Base-by-base conservation (phyloP, 1,140 invertebrate species). In the Psilanteris sp. region DNA sequence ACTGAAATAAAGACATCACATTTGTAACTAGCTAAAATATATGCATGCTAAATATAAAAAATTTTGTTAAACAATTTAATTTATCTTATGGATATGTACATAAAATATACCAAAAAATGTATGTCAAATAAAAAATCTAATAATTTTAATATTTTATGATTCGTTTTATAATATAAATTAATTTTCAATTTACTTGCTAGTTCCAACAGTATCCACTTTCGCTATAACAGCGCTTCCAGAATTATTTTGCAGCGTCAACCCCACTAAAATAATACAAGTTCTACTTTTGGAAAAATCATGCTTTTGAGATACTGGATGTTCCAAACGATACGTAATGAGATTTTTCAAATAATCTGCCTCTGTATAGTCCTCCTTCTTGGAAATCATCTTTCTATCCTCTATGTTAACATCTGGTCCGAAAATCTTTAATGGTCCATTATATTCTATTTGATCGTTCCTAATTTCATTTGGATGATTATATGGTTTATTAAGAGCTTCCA, bases 371-470 rank as follows among this genome's bases (percentile, higher is more conserved):
- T 87, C 81, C 10, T 82, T 85, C 24, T 72, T 81, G 1, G 62
- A 6, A 9, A 75, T 9, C 7, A 32, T 50, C 13, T 32, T 77
- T 8, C 73, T 34, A 50, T 83, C 78, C 0, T 77, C 59, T 15
- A 86, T 48, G 34, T 88, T 87, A 18, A 84, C 57, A 43, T 88
- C 86, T 3, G 87, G 87, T 3, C 87, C 87, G 71, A 89, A 89
- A 31, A 89, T 86, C 18, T 78, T 88, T 1, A 89, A 52, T 2
- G 83, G 76, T n/a, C 80, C 78, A 11, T 73, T 80, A 16, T 84
- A 84, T 6, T 88, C 86, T 3, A 46, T 80, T 11, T 74, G 75
- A 14, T 84, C 83, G 2, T 74, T 31, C 20, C 46, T 57, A 1
- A 76, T 15, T 20, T 87, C 81, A 10, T 77, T 67, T 0, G 87